Base-by-base conservation (phyloP, 2,113 vertebrate species). In the Ophiodon elongatus region DNA sequence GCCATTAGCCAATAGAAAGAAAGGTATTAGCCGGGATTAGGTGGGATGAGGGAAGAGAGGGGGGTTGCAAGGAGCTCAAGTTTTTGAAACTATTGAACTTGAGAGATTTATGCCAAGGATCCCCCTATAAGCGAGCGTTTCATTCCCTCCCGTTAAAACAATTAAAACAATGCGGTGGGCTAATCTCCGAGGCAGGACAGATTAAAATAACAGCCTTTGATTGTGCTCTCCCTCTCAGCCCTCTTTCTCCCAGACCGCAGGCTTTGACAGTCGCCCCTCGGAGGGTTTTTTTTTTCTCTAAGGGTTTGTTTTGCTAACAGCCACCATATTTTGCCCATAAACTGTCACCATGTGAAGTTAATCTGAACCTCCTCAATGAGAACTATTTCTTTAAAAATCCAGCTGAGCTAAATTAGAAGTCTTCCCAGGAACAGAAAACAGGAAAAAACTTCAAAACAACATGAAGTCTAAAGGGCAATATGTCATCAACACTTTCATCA, bases 81-180 rank as follows among this genome's bases (percentile, higher is more conserved):
- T 95, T 95, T 95, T 94, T 92, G 93, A 96, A 96, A 95, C 95
- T 96, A 96, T 96, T 96, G 95, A 96, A 96, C 94, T 95, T 95
- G 95, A 85, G 92, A 94, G 94, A 94, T 95, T 95, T 94, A 90
- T 89, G 93, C 93, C 91, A 94, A 94, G 93, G 93, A 95, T 93
- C 92, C 89, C 89, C 90, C 86, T 91, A 92, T 93, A 93, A 90
- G 89, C 73, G 90, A 89, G 91, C 91, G 88, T 91, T 94, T 93
- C 93, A 92, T 91, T 93, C 93, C 93, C 91, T 83, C 90, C 88
- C 66, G 81, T 93, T 95, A 95, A 96, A 95, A 96, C 96, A 95
- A 96, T 95, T 94, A 95, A 94, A 94, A 96, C 96, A 96, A 96
- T 95, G 95, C 89, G 94, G 88, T 88, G n/a, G 80, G 91, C 89